Evolutionary conservation across 1,140 invertebrate genomes (phyloP).

Genomic region (Linepithema humile): DNA sequence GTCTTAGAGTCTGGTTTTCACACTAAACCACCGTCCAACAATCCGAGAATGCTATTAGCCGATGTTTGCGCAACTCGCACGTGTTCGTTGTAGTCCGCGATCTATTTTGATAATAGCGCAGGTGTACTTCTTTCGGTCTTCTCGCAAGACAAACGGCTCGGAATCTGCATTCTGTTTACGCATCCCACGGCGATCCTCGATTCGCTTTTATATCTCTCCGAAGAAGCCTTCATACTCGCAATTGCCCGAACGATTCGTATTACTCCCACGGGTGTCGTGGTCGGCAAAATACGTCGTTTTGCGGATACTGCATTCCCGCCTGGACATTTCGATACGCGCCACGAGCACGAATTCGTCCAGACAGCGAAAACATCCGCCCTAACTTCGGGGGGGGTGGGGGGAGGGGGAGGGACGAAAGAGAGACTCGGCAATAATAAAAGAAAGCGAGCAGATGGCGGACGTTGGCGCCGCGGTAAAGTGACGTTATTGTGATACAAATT

Average conservation of each 20-base stretch:
- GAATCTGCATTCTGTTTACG: constrained; percentile 57
- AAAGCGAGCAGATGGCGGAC: constrained; percentile 33
- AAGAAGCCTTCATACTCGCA: constrained; percentile 53
- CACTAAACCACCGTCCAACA: neutral
- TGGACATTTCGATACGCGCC: constrained; percentile 55
- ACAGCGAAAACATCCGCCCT: neutral
- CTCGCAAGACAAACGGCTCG: neutral
- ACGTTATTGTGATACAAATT: constrained; percentile 84
- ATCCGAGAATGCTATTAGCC: neutral
- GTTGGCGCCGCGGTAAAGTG: constrained; percentile 76
- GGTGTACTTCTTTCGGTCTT: neutral
- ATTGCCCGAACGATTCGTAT: constrained; percentile 61
- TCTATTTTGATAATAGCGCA: constrained; percentile 17
- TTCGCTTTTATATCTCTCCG: constrained; percentile 45
- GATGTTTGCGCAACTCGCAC: neutral
- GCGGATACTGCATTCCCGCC: constrained; percentile 29
- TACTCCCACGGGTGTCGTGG: constrained; percentile 63
- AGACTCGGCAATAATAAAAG: constrained; percentile 52
- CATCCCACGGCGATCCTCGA: constrained; percentile 51
- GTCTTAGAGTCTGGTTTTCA: constrained; percentile 45
- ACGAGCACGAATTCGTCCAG: constrained; percentile 53
- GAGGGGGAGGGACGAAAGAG: neutral
- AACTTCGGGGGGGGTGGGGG: neutral
- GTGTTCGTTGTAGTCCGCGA: neutral
- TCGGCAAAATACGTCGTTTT: constrained; percentile 62